These are phyloP conservation scores for Actenoides lindsayi DNA, from an alignment of 2,113 vertebrate genomes.

Conservation along the genomic window DNA sequence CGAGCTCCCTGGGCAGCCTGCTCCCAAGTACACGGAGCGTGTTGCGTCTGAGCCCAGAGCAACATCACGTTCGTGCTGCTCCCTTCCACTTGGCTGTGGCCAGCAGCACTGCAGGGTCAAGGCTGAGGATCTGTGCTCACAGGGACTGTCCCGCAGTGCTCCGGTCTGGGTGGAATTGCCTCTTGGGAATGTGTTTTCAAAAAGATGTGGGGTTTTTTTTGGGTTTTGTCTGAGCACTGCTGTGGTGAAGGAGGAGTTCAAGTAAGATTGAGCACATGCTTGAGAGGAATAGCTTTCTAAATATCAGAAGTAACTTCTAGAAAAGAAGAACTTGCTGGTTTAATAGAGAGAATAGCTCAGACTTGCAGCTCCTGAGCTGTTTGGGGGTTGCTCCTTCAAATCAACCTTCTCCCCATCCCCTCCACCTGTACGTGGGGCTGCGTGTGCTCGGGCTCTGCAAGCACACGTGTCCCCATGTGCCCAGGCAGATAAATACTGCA, in stretches of 20 bases:
- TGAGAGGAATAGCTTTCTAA: not conserved
- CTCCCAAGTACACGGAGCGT: too few relatives aligned
- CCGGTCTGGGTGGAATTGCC: not conserved
- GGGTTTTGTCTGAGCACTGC: not conserved
- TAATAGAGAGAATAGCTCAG: not conserved
- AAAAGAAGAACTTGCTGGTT: not conserved
- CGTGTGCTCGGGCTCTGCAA: not conserved
- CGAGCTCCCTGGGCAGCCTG: too few relatives aligned
- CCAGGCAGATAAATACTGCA: not conserved
- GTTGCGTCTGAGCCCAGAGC: not conserved
- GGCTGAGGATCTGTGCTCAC: not conserved
- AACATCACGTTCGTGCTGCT: accelerated
- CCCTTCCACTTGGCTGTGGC: not conserved
- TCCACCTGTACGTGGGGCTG: not conserved
- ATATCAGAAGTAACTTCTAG: not conserved
- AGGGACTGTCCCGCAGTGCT: not conserved
- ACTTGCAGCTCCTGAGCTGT: not conserved
- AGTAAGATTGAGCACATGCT: not conserved
- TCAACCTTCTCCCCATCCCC: not conserved
- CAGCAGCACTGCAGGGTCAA: not conserved
- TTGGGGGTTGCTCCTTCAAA: not conserved
- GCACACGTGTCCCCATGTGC: not conserved
- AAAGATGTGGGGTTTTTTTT: not conserved
- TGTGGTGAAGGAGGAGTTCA: not conserved
- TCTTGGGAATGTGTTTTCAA: accelerated